phyloP scores from a whole-genome alignment of 2,888 invertebrate genomes.

The Lamellibrachia columna region DNA sequence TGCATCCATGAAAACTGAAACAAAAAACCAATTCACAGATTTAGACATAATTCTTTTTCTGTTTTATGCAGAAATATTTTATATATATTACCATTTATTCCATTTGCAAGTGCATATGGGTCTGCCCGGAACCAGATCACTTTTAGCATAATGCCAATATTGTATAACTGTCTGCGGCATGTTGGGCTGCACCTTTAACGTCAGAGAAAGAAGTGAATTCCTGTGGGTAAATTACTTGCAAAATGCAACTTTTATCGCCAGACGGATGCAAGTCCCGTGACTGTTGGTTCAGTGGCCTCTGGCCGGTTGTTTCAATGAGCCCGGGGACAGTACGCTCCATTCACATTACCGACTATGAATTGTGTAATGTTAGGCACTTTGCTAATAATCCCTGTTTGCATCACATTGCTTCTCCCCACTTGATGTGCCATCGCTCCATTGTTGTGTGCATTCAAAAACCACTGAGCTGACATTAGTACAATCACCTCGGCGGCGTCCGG shows the following conservation, averaged over 20 bases:
- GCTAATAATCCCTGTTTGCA: slow-evolving; percentile 5
- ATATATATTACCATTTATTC: background rate
- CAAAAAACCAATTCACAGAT: background rate
- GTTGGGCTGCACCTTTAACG: background rate
- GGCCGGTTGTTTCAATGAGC: background rate
- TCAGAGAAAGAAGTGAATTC: background rate
- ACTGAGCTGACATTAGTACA: background rate
- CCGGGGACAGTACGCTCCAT: background rate
- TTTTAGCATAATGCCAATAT: background rate
- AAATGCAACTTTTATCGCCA: background rate
- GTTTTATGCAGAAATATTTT: background rate
- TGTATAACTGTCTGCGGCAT: background rate
- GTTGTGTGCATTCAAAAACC: background rate
- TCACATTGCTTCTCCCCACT: background rate
- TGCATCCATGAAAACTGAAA: background rate
- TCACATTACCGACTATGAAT: background rate
- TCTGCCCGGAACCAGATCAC: background rate
- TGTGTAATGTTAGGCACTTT: slow-evolving; percentile 3
- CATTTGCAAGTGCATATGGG: background rate
- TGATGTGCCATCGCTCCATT: background rate
- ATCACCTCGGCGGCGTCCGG: background rate
- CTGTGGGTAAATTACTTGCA: background rate
- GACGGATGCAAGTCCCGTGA: background rate
- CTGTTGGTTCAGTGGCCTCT: background rate
- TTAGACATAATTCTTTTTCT: background rate